Evolutionary conservation across 1,140 invertebrate genomes (phyloP).

Genomic region (Polypedilum pembai): DNA sequence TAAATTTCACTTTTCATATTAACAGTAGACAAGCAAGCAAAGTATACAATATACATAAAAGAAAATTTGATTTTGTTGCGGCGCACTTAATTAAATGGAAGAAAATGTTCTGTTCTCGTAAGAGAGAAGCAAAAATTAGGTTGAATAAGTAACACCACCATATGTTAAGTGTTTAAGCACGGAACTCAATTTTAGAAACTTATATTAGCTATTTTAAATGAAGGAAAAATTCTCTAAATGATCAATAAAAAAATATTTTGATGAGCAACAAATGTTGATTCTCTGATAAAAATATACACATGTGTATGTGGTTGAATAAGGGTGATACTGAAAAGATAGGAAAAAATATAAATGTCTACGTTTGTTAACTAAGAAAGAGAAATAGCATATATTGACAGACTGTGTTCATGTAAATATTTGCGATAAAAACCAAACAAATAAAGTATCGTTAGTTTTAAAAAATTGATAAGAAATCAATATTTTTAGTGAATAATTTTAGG

Average conservation of each 20-base stretch:
- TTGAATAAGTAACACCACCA: not conserved
- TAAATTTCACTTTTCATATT: constrained; percentile 19
- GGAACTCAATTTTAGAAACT: not conserved
- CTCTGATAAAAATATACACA: not conserved
- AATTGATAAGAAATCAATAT: no score
- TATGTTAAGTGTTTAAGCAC: not conserved
- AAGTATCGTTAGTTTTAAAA: no score
- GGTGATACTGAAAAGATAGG: not conserved
- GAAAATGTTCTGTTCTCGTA: not conserved
- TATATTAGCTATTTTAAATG: not conserved
- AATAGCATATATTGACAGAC: no score
- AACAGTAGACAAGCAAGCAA: not conserved
- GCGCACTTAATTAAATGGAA: constrained; percentile 8
- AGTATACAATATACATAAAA: not conserved
- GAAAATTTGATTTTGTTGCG: constrained; percentile 11
- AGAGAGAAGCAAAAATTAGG: constrained; percentile 1
- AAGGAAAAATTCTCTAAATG: not conserved
- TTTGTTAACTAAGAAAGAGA: no score
- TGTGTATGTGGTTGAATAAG: not conserved
- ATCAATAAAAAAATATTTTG: not conserved
- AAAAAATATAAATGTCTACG: no score
- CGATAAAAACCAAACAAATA: no score
- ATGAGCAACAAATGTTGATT: not conserved
- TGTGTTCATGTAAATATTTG: no score
- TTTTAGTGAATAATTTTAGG: not conserved